A percentile compares a stretch with the other conserved stretches of the same genome.
Evolutionary conservation across 2,113 vertebrate species (phyloP).

Genomic region (Xiphophorus couchianus): DNA sequence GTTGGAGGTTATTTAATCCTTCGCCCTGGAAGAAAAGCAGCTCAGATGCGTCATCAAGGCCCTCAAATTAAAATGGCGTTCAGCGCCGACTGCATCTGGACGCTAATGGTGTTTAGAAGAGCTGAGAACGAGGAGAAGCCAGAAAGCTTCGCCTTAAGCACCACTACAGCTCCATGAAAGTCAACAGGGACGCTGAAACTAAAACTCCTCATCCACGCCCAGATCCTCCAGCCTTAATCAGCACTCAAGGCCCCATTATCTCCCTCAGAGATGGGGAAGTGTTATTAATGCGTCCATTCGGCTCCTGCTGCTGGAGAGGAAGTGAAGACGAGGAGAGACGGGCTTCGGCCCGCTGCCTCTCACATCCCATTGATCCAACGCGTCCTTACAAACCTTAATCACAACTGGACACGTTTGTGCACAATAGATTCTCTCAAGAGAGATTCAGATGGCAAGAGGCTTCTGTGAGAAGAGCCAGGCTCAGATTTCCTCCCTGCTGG

Average conservation of each 20-base stretch:
- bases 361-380: slow-evolving; percentile 9
- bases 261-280: slow-evolving; percentile 47
- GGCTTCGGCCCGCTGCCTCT: slow-evolving; percentile 28
- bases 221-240: slow-evolving; percentile 52
- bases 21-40: not conserved
- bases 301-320: slow-evolving; percentile 62
- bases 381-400: slow-evolving; percentile 41
- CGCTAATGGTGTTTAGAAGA: not conserved
- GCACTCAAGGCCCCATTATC: slow-evolving; percentile 71
- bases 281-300: slow-evolving; percentile 74
- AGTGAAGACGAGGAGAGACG: slow-evolving; percentile 66
- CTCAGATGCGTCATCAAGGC: not conserved
- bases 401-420: not conserved
- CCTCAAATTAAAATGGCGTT: not conserved
- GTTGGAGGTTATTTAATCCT: not conserved
- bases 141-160: slow-evolving; percentile 1
- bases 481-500: not conserved
- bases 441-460: not conserved
- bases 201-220: slow-evolving; percentile 26
- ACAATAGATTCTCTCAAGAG: slow-evolving; percentile 4
- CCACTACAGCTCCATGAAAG: not conserved
- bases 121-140: not conserved
- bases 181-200: slow-evolving; percentile 20
- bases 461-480: not conserved
- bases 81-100: not conserved